Base-by-base conservation (phyloP, 2,888 invertebrate species). In the Drosophila dives region DNA sequence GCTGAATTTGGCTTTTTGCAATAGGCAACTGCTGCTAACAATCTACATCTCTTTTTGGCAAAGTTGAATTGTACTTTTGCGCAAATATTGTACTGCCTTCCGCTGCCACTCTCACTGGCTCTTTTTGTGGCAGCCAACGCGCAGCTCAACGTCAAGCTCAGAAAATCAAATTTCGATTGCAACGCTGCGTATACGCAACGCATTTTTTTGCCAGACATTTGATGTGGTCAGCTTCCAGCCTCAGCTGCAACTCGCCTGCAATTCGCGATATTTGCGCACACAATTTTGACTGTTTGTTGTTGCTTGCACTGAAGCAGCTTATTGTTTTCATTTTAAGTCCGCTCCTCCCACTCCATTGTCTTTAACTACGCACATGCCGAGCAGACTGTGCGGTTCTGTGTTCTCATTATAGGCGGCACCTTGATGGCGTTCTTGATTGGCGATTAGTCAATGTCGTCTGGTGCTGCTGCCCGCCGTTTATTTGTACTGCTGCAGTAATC, bases 131-230 rank as follows among this genome's bases (percentile, higher is more conserved):
- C 66, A 29, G 59, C 59, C 32, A 12, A 40, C 51, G 20, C 60
- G 62, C 63, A 66, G 64, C 75, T 67, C 65, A 63, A 45, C 71
- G 77, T 67, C 78, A 70, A 70, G 81, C 76, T 66, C 70, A 55
- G 68, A 78, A 83, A 83, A 87, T 85, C 86, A 86, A 87, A 89
- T 77, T 83, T 55, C 75, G 78, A 86, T 88, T 86, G 78, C 83
- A 67, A 74, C 88, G 67, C 56, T 83, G 86, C 86, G 86, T 87
- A 89, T 88, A 87, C 86, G 86, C 88, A 89, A 80, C 70, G 62
- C 54, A 55, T 65, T 70, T 77, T 77, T 78, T 77, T 77, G 48
- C 49, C 55, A 32, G 26, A 79, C 59, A 64, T 75, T 66, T 59
- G 38, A 3, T 36, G 32, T 11, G 51, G 12, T 29, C 64, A 58